These are phyloP conservation scores for Delia radicum DNA, from an alignment of 1,140 invertebrate genomes.

Conservation along the genomic window DNA sequence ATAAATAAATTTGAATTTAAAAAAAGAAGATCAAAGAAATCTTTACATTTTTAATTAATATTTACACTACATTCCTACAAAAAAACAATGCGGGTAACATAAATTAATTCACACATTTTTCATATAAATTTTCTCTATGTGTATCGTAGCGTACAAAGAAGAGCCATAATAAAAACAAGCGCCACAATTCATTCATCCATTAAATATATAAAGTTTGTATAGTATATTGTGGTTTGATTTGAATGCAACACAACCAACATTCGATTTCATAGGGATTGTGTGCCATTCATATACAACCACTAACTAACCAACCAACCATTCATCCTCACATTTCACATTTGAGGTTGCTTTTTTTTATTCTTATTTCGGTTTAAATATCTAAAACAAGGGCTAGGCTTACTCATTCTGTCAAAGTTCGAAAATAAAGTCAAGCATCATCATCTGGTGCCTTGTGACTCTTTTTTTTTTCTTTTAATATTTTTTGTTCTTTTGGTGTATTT, in stretches of 20 bases:
- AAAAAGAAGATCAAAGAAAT: too few species aligned
- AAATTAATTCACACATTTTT: too few species aligned
- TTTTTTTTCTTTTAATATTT: not conserved
- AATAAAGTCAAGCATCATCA: constrained; percentile 17
- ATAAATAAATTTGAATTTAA: too few species aligned
- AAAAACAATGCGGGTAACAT: too few species aligned
- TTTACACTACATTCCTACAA: too few species aligned
- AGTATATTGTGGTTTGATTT: constrained; percentile 7
- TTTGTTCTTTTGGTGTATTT: not conserved
- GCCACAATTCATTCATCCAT: constrained; percentile 23
- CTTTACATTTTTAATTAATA: too few species aligned
- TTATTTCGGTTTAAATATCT: not conserved
- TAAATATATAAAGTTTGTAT: constrained; percentile 21
- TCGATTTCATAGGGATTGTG: not conserved
- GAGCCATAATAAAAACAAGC: not conserved
- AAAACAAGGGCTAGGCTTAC: constrained; percentile 11
- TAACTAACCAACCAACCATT: not conserved
- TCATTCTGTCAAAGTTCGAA: constrained; percentile 23
- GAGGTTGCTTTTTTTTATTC: not conserved
- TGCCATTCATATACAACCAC: not conserved
- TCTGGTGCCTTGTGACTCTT: not conserved
- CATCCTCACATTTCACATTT: not conserved
- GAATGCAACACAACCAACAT: not conserved
- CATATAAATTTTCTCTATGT: not conserved
- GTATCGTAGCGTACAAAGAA: not conserved